These are phyloP conservation scores for Pediacus dermestoides DNA, from an alignment of 2,888 invertebrate species.

Conservation along the genomic window DNA sequence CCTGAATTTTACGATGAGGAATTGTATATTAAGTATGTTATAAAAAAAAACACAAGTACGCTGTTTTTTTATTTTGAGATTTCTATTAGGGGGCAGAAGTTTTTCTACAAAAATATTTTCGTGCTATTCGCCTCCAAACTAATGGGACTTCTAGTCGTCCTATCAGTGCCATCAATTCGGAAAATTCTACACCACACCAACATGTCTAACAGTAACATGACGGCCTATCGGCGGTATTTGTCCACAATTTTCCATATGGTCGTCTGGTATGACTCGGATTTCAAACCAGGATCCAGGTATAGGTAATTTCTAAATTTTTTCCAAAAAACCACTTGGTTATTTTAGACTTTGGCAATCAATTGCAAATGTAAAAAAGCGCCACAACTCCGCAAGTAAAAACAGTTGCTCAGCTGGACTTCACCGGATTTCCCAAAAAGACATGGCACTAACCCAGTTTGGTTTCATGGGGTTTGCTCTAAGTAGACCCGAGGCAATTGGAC, in stretches of 20 bases:
- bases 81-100: slow-evolving; percentile 65
- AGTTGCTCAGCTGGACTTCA: slow-evolving; percentile 51
- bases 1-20: slow-evolving; percentile 66
- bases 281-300: slow-evolving; percentile 60
- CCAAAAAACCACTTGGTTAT: not conserved
- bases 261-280: slow-evolving; percentile 73
- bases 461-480: slow-evolving; percentile 75
- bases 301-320: slow-evolving; percentile 22
- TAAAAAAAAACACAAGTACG: not conserved
- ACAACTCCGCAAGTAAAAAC: slow-evolving; percentile 60
- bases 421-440: slow-evolving; percentile 74
- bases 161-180: slow-evolving; percentile 72
- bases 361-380: slow-evolving; percentile 62
- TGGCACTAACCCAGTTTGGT: slow-evolving; percentile 83
- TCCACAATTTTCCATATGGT: slow-evolving; percentile 73
- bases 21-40: slow-evolving; percentile 59
- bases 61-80: slow-evolving; percentile 2
- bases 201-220: slow-evolving; percentile 61
- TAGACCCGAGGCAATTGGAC: slow-evolving; percentile 62
- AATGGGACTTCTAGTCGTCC: slow-evolving; percentile 69
- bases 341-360: slow-evolving; percentile 68
- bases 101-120: slow-evolving; percentile 68
- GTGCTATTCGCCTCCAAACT: slow-evolving; percentile 70
- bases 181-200: slow-evolving; percentile 68
- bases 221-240: slow-evolving; percentile 74